These are phyloP conservation scores for Drosophila paranaensis DNA, from an alignment of 2,888 invertebrate genomes.

Conservation along the genomic window DNA sequence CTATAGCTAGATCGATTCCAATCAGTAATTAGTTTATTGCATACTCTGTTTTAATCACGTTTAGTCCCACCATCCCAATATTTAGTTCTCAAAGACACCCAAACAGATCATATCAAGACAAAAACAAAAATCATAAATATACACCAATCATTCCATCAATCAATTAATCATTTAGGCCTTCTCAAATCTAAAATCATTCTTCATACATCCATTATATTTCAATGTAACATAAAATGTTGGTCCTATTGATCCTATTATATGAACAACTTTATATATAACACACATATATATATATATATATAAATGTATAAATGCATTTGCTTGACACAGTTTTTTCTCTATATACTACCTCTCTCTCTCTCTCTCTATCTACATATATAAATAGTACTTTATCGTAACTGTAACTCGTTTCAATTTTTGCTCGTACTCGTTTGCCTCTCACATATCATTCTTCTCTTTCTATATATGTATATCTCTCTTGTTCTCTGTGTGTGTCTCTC, in stretches of 20 bases:
- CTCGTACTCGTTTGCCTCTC: slow-evolving; percentile 44
- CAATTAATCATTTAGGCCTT: slow-evolving; percentile 42
- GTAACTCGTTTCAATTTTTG: slow-evolving; percentile 55
- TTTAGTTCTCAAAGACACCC: slow-evolving; percentile 34
- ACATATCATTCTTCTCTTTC: slow-evolving; percentile 17
- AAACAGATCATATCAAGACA: slow-evolving; percentile 32
- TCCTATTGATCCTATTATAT: slow-evolving; percentile 21
- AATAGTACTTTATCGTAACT: slow-evolving; percentile 37
- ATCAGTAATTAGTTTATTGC: slow-evolving; percentile 17
- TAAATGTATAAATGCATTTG: slow-evolving; percentile 63
- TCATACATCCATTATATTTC: slow-evolving; percentile 24
- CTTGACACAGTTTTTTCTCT: slow-evolving; percentile 52
- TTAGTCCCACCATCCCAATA: slow-evolving; percentile 15
- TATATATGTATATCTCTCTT: slow-evolving; percentile 17
- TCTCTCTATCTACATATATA: slow-evolving; percentile 31
- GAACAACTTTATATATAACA: slow-evolving; percentile 18
- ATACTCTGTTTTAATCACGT: slow-evolving; percentile 16
- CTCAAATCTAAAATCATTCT: slow-evolving; percentile 13
- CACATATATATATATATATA: slow-evolving; percentile 41
- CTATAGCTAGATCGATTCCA: slow-evolving; percentile 24
- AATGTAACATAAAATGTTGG: slow-evolving; percentile 23
- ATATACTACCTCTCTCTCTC: slow-evolving; percentile 17
- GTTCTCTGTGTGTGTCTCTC: slow-evolving; percentile 28
- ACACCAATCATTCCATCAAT: slow-evolving; percentile 9
- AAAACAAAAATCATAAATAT: slow-evolving; percentile 14